Conservation (phyloP, 2,797 vertebrate species). For the Channa striata region DNA sequence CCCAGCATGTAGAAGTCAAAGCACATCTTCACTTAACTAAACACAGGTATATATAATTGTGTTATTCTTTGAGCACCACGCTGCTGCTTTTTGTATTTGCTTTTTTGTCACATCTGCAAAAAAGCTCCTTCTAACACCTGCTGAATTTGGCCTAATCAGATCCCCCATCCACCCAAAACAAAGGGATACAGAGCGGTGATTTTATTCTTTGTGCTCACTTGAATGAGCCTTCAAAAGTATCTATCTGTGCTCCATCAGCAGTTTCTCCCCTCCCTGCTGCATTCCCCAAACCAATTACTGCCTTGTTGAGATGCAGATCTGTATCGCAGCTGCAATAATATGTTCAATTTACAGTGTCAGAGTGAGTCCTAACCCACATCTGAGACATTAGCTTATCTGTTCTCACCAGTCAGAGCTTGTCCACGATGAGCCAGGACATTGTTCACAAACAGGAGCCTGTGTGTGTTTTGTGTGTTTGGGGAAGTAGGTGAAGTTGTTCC, state of each 20-base stretch:
- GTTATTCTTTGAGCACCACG: not conserved
- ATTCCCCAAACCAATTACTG: conserved; percentile 29
- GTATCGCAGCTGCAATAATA: conserved; percentile 20
- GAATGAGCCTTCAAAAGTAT: conserved; percentile 13
- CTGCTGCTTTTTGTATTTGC: not conserved
- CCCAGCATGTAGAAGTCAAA: too few relatives aligned
- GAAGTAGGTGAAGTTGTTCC: not conserved
- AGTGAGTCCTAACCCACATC: conserved; percentile 19
- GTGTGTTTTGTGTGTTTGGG: not conserved
- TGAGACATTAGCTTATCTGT: conserved; percentile 25
- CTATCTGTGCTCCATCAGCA: conserved; percentile 12
- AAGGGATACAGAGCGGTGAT: not conserved
- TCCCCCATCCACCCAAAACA: not conserved
- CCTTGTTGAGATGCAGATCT: conserved; percentile 50
- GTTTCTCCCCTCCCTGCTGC: conserved; percentile 4
- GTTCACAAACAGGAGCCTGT: conserved; percentile 1
- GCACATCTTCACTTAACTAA: not conserved
- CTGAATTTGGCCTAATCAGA: not conserved
- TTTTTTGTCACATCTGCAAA: conserved; percentile 4
- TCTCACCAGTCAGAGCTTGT: not conserved
- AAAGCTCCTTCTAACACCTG: not conserved
- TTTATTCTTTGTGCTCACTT: not conserved
- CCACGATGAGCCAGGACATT: not conserved
- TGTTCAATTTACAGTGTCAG: conserved; percentile 34
- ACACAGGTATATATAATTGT: too few relatives aligned